Percentiles rank a stretch among this genome's conserved stretches.
Conservation (phyloP, 1,140 invertebrate species). For the Drosophila punjabiensis region DNA sequence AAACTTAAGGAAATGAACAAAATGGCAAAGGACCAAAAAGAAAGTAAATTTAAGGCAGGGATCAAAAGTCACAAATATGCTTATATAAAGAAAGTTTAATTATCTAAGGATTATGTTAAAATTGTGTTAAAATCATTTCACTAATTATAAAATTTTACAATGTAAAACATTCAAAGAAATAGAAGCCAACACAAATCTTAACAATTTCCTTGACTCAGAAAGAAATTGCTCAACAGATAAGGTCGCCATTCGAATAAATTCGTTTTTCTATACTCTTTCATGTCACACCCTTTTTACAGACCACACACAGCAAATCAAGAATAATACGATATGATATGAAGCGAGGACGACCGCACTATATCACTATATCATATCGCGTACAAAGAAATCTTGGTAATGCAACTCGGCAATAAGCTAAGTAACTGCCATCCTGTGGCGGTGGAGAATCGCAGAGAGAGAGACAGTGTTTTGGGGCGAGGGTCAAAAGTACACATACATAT, state of each 20-base stretch:
- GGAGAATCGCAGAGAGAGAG: conserved; percentile 5
- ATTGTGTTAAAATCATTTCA: not conserved
- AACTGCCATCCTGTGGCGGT: conserved; percentile 38
- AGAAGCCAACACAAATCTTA: not conserved
- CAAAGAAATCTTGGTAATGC: conserved; percentile 52
- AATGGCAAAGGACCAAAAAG: not conserved
- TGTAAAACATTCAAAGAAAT: not conserved
- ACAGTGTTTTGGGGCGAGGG: conserved; percentile 36
- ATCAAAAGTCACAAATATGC: not conserved
- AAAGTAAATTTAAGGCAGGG: not conserved
- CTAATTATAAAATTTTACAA: too few relatives aligned
- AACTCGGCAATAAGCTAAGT: conserved; percentile 51
- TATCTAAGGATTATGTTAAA: not conserved
- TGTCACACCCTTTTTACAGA: conserved; percentile 11
- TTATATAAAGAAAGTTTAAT: too few relatives aligned
- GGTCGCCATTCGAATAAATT: not conserved
- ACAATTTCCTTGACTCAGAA: not conserved
- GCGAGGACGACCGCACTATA: conserved; percentile 23
- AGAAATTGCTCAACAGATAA: not conserved
- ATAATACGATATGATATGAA: conserved; percentile 24
- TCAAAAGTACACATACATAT: conserved; percentile 37
- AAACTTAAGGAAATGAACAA: not conserved
- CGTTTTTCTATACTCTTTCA: not conserved
- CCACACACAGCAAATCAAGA: conserved; percentile 30
- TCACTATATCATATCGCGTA: conserved; percentile 37